Base-by-base conservation (phyloP, 1,140 invertebrate genomes). In the Tetramorium alpestre region DNA sequence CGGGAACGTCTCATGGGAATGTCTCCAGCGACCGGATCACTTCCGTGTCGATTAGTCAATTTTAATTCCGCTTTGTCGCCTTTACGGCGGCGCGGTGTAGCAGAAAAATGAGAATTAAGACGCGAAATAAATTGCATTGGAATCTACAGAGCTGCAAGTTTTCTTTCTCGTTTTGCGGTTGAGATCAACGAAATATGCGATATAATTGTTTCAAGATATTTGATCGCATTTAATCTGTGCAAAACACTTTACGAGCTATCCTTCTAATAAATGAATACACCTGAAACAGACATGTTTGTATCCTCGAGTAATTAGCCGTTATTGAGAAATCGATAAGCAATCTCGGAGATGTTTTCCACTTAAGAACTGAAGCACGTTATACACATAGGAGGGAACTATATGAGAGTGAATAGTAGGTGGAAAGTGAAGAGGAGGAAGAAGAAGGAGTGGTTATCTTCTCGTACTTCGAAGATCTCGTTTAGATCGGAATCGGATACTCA, bases 11-110 rank as follows among this genome's bases (percentile, higher is more conserved):
- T 89, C 90, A 93, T 93, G 90, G 87, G 90, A 93, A 92, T 69
- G 77, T 44, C 18, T 60, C 11, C 44, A 25, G 47, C 16, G 38
- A 10, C 38, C 33, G 22, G 75, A 88, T 92, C 90, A 76, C 76
- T 93, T 93, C 88, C 86, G 87, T 87, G 84, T 89, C 90, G 81
- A 92, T 92, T 90, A 91, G 87, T 60, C 70, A 64, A 44, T 11
- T 81, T 67, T 64, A 44, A 80, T 54, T 70, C 22, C 10, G 16
- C 7, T 78, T 56, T 67, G 41, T 56, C 33, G 6, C 22, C 7
- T 13, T 38, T 10, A 13, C 67, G 77, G 44, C 8, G 44, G 22
- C 1, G 28, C 8, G 44, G 22, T 4, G 18, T 49, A n/a, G 28
- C 49, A 33, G 3, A 0, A 25, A 22, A 58, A 25, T 4, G 41